A percentile compares a stretch with the other conserved stretches of the same genome.
These are phyloP conservation scores for Ylistrum balloti DNA, from an alignment of 1,140 invertebrate genomes.

Conservation along the genomic window DNA sequence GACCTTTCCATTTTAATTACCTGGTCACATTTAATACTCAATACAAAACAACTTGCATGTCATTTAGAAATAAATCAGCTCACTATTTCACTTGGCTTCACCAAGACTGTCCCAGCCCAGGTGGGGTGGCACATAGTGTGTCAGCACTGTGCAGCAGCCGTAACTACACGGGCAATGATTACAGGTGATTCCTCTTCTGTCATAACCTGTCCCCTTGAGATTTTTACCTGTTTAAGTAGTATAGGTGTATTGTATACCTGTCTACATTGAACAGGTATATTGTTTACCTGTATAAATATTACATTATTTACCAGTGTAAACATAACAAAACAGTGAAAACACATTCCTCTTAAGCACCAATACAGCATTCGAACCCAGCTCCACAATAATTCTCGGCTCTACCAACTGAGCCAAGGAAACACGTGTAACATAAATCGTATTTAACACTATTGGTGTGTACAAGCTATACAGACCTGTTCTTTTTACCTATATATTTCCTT, in stretches of 20 bases:
- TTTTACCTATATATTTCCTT: no score
- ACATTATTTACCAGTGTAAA: no score
- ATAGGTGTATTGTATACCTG: not conserved
- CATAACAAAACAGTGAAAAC: no score
- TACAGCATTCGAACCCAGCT: no score
- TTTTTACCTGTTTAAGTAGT: not conserved
- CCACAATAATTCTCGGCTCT: no score
- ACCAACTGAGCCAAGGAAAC: no score
- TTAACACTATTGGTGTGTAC: no score
- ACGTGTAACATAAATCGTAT: no score
- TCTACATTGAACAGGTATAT: not conserved
- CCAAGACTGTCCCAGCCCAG: not conserved
- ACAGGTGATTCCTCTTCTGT: not conserved
- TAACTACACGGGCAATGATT: not conserved
- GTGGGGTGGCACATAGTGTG: not conserved
- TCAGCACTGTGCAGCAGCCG: not conserved
- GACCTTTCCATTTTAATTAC: slow-evolving; percentile 26
- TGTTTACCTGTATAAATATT: not conserved
- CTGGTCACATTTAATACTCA: slow-evolving; percentile 8
- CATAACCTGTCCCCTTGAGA: no score
- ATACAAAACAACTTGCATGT: slow-evolving; percentile 39
- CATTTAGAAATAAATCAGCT: slow-evolving; percentile 18
- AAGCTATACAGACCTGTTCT: no score
- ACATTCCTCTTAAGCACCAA: no score
- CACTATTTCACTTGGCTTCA: not conserved